Evolutionary conservation across 30 jellyfish, hydroid and myxozoan genomes (phyloP).

Genomic region (Aurelia aurita complex sp. Pacific): DNA sequence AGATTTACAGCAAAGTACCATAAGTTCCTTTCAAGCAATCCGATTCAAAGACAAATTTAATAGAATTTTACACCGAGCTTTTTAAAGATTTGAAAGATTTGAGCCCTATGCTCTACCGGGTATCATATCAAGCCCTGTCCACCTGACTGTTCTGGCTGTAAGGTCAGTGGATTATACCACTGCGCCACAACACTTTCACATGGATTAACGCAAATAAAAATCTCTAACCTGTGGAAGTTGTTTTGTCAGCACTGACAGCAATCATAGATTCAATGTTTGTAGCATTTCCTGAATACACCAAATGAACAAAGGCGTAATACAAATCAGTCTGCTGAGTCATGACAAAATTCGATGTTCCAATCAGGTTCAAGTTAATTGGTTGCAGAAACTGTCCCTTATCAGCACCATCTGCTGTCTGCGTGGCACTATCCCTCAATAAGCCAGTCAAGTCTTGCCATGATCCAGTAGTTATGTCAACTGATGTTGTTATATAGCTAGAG

Average conservation of each 20-base stretch:
- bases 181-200: neutral
- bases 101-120: no score
- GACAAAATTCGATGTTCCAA: constrained; percentile 44
- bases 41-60: no score
- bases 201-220: neutral
- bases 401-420: constrained; percentile 54
- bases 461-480: constrained; percentile 25
- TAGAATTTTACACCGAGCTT: no score
- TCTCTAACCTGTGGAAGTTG: constrained; percentile 51
- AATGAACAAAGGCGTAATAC: constrained; percentile 67
- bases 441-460: constrained; percentile 51
- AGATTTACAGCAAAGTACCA: no score
- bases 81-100: no score
- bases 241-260: constrained; percentile 80
- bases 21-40: no score
- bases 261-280: constrained; percentile 67
- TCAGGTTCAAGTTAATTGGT: constrained; percentile 73
- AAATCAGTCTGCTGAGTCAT: constrained; percentile 70
- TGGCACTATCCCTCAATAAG: constrained; percentile 39
- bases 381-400: constrained; percentile 70
- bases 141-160: no score
- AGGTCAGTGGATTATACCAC: neutral
- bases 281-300: constrained; percentile 83
- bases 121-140: no score
- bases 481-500: constrained; percentile 41